phyloP scores from a whole-genome alignment of 1,140 invertebrate genomes.

The Cydia strobilella region DNA sequence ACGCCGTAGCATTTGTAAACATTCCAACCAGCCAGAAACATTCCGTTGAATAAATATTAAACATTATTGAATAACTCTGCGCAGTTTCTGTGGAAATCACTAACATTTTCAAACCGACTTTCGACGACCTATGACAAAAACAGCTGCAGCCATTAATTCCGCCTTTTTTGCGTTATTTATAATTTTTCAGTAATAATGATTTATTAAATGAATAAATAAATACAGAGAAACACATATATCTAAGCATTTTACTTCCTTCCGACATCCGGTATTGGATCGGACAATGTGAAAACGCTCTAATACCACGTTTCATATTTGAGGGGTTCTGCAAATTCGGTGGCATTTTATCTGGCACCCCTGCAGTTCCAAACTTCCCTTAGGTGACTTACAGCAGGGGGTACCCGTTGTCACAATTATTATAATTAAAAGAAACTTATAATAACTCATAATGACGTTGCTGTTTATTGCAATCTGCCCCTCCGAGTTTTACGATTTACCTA shows the following conservation, averaged over 20 bases:
- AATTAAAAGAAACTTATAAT: background rate
- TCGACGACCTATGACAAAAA: too few relatives aligned
- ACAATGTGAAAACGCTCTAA: too few relatives aligned
- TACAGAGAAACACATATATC: too few relatives aligned
- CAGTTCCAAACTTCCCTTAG: background rate
- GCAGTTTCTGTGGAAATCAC: background rate
- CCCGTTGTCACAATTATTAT: background rate
- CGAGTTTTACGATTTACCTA: background rate
- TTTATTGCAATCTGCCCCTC: background rate
- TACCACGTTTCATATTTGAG: background rate
- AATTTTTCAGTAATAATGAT: too few relatives aligned
- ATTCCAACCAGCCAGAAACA: slow-evolving; percentile 12
- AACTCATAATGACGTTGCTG: background rate
- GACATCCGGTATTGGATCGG: too few relatives aligned
- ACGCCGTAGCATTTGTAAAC: slow-evolving; percentile 23
- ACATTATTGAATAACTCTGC: background rate
- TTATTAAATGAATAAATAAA: too few relatives aligned
- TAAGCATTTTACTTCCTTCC: too few relatives aligned
- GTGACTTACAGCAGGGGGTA: background rate
- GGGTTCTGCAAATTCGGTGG: background rate
- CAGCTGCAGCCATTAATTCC: too few relatives aligned
- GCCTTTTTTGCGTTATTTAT: too few relatives aligned
- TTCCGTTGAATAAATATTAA: slow-evolving; percentile 10
- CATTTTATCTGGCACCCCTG: background rate
- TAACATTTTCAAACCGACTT: background rate